These are phyloP conservation scores for Drosophila atripex DNA, from an alignment of 2,888 invertebrate species.

Conservation along the genomic window DNA sequence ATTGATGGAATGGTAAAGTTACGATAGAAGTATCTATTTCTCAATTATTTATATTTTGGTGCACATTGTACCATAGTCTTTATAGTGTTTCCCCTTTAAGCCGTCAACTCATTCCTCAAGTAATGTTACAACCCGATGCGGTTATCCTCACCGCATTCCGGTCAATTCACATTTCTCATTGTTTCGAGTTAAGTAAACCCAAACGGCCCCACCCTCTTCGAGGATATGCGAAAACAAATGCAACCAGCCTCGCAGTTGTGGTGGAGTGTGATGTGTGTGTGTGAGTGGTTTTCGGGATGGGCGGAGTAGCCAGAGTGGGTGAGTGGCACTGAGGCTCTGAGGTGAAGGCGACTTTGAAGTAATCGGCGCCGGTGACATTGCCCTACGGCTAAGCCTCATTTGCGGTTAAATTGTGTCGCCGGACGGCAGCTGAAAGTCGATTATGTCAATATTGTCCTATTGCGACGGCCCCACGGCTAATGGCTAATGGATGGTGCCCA, in stretches of 20 bases:
- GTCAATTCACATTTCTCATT: slow-evolving; percentile 40
- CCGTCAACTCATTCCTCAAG: not conserved
- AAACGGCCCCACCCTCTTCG: not conserved
- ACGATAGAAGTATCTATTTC: not conserved
- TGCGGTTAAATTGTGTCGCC: slow-evolving; percentile 74
- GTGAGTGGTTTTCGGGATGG: slow-evolving; percentile 14
- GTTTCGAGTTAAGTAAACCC: slow-evolving; percentile 40
- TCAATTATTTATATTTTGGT: not conserved
- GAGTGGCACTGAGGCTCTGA: slow-evolving; percentile 16
- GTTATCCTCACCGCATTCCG: slow-evolving; percentile 28
- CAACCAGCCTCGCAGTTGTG: slow-evolving; percentile 26
- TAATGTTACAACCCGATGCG: slow-evolving; percentile 11
- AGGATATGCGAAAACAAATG: slow-evolving; percentile 22
- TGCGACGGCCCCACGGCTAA: slow-evolving; percentile 50
- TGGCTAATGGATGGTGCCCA: slow-evolving; percentile 58
- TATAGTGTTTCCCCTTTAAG: not conserved
- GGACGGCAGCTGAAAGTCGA: slow-evolving; percentile 76
- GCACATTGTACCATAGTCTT: not conserved
- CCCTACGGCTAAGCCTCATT: slow-evolving; percentile 77
- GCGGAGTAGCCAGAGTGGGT: not conserved
- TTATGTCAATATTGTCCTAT: slow-evolving; percentile 74
- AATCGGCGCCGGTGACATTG: slow-evolving; percentile 57
- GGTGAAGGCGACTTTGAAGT: slow-evolving; percentile 62
- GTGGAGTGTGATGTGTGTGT: slow-evolving; percentile 28
- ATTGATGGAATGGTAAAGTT: not conserved